A percentile compares a stretch with the other conserved stretches of the same genome.
phyloP scores from a whole-genome alignment of 1,140 invertebrate genomes.

The Procambarus clarkii region DNA sequence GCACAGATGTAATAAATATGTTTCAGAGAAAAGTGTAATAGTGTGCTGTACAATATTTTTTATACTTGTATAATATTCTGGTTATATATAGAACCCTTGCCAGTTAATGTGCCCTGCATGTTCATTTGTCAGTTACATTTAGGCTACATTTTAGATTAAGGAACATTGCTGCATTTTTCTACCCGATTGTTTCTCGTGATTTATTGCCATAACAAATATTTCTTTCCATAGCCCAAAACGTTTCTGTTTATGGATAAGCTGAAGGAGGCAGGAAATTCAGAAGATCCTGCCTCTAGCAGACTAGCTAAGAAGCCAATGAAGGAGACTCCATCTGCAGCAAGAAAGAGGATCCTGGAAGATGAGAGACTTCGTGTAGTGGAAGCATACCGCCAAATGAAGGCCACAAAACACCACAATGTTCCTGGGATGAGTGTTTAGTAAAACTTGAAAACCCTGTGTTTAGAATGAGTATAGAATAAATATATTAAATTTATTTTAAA shows the following conservation, averaged over 20 bases:
- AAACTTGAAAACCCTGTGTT: neutral
- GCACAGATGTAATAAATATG: too few species aligned
- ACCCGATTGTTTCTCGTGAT: too few species aligned
- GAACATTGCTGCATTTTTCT: too few species aligned
- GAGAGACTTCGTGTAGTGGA: slow-evolving; percentile 20
- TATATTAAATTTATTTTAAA: neutral
- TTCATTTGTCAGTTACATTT: too few species aligned
- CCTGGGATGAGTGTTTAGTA: neutral
- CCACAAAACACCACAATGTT: neutral
- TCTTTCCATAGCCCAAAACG: slow-evolving; percentile 11
- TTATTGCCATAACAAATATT: neutral
- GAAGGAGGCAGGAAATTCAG: neutral
- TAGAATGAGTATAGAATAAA: neutral
- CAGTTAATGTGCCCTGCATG: too few species aligned
- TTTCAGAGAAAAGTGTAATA: too few species aligned
- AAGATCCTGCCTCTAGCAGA: neutral
- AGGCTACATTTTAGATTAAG: too few species aligned
- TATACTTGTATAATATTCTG: too few species aligned
- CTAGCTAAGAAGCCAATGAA: neutral
- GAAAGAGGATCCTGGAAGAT: slow-evolving; percentile 14
- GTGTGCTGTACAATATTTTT: too few species aligned
- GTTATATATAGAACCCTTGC: too few species aligned
- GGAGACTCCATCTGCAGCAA: neutral
- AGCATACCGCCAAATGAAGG: slow-evolving; percentile 17
- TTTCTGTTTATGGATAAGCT: slow-evolving; percentile 40